phyloP scores from a whole-genome alignment of 2,113 vertebrate species.

The Ciconia boyciana region DNA sequence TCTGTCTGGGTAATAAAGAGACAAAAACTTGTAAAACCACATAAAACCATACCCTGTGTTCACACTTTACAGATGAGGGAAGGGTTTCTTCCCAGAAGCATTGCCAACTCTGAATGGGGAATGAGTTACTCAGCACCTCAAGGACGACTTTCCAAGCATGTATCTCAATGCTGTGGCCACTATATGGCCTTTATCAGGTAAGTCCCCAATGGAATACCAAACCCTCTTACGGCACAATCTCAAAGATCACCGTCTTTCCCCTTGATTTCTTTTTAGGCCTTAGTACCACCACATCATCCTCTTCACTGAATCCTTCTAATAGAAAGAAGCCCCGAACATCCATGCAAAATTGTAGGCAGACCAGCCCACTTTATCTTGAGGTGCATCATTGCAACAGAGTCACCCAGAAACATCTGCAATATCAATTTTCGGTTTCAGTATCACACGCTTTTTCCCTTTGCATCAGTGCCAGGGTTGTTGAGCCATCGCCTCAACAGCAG shows the following conservation, averaged over 20 bases:
- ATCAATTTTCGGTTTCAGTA: neutral
- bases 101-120: neutral
- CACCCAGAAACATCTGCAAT: neutral
- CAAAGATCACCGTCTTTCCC: neutral
- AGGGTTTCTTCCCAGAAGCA: neutral
- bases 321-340: neutral
- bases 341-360: neutral
- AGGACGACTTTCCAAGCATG: fast-evolving
- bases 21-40: neutral
- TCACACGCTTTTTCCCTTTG: fast-evolving
- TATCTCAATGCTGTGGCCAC: neutral
- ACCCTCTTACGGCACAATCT: neutral
- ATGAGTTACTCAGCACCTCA: neutral
- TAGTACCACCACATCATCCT: neutral
- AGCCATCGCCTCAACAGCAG: too few relatives aligned
- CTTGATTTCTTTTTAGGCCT: neutral
- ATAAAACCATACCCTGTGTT: neutral
- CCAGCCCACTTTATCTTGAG: neutral
- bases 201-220: neutral
- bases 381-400: neutral
- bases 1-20: neutral
- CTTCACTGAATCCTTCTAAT: neutral
- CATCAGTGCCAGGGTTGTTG: neutral
- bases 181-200: neutral
- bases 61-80: neutral